phyloP scores from a whole-genome alignment of 2,113 vertebrate genomes.

The Ceratotherium simum region DNA sequence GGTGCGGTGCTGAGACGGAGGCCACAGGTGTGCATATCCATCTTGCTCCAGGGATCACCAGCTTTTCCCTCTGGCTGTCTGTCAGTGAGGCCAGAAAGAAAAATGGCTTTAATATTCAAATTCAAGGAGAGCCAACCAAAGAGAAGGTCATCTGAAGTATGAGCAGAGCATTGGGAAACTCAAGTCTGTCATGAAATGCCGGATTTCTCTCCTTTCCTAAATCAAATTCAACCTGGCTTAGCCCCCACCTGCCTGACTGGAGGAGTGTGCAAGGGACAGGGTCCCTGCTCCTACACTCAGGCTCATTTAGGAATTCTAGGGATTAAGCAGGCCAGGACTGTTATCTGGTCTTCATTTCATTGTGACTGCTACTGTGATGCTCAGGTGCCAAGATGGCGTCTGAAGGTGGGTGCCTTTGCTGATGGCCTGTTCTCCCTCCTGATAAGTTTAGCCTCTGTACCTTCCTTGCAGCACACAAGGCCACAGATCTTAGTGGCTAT shows the following conservation, averaged over 20 bases:
- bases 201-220: not conserved
- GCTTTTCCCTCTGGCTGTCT: constrained; percentile 23
- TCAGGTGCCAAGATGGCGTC: not conserved
- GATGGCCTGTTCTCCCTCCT: not conserved
- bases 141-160: constrained; percentile 37
- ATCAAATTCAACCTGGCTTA: not conserved
- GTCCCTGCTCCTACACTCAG: not conserved
- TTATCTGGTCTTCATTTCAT: not conserved
- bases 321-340: not conserved
- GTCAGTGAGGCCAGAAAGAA: constrained; percentile 42
- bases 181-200: not conserved
- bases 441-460: not conserved
- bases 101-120: constrained; percentile 45
- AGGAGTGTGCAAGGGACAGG: not conserved
- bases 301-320: not conserved
- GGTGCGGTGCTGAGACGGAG: not conserved
- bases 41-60: constrained; percentile 38
- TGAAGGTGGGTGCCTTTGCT: not conserved
- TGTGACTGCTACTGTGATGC: too few species aligned
- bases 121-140: constrained; percentile 40
- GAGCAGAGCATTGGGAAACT: not conserved
- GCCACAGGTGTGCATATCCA: not conserved
- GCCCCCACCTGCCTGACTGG: not conserved
- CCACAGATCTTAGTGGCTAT: not conserved
- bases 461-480: not conserved